Conservation (phyloP, 2,888 invertebrate genomes). For the Drosophila quinaria region DNA sequence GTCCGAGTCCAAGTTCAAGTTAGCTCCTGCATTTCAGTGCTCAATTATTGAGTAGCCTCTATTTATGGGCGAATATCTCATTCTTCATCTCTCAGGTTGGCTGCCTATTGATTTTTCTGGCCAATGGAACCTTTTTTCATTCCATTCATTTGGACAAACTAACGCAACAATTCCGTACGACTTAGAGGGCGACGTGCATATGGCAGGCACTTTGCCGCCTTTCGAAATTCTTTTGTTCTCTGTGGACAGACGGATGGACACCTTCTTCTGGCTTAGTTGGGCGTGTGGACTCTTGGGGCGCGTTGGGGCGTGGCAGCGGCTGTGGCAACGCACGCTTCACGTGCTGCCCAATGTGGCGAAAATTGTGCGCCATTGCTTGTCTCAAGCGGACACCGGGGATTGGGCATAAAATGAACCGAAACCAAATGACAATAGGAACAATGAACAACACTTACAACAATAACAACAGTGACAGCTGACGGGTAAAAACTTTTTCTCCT, state of each 20-base stretch:
- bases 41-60: constrained; percentile 60
- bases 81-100: constrained; percentile 35
- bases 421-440: constrained; percentile 46
- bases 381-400: constrained; percentile 38
- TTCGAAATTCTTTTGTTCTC: constrained; percentile 21
- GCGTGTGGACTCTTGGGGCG: background rate
- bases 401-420: constrained; percentile 61
- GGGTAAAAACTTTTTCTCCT: constrained; percentile 31
- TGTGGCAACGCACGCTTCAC: constrained; percentile 63
- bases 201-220: constrained; percentile 37
- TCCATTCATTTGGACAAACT: constrained; percentile 32
- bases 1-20: background rate
- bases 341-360: constrained; percentile 73
- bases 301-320: constrained; percentile 26
- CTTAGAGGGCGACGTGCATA: constrained; percentile 51
- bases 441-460: constrained; percentile 14
- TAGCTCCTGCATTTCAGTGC: constrained; percentile 35
- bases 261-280: constrained; percentile 8
- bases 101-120: constrained; percentile 55
- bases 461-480: constrained; percentile 53
- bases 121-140: constrained; percentile 19
- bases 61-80: constrained; percentile 28
- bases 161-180: constrained; percentile 39
- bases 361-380: constrained; percentile 45
- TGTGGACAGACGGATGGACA: constrained; percentile 5